A percentile compares a stretch with the other conserved stretches of the same genome.
phyloP scores from a whole-genome alignment of 2,888 invertebrate genomes.

The Bedellia somnulentella region DNA sequence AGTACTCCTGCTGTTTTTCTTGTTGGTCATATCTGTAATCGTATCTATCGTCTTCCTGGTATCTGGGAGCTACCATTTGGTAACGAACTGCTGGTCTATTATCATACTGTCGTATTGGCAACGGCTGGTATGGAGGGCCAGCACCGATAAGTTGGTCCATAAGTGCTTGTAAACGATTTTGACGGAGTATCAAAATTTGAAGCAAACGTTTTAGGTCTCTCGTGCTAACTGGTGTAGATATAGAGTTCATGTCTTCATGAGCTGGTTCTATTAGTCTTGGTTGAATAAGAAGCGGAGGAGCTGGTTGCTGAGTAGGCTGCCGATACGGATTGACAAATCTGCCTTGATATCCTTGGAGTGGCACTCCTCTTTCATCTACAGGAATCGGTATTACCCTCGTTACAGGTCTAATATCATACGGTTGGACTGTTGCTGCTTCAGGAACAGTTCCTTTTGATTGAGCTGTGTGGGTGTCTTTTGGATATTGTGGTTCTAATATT shows the following conservation, averaged over 20 bases:
- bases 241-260: conserved; percentile 57
- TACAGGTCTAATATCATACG: conserved; percentile 28
- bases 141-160: conserved; percentile 49
- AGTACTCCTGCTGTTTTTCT: conserved; percentile 34
- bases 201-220: conserved; percentile 69
- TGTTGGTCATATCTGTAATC: conserved; percentile 25
- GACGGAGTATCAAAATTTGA: conserved; percentile 66
- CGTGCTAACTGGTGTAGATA: conserved; percentile 70
- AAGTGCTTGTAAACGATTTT: conserved; percentile 60
- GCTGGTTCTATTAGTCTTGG: conserved; percentile 45
- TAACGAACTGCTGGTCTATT: conserved; percentile 30
- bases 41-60: conserved; percentile 39
- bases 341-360: conserved; percentile 38
- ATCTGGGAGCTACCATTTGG: conserved; percentile 23
- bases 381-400: conserved; percentile 45
- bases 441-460: conserved; percentile 25
- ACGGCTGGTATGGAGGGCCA: conserved; percentile 26
- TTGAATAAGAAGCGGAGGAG: conserved; percentile 18
- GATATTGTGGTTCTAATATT: conserved; percentile 44
- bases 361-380: conserved; percentile 47
- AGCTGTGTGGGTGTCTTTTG: conserved; percentile 26
- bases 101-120: conserved; percentile 20
- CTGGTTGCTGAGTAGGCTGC: conserved; percentile 16
- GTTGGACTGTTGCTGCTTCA: conserved; percentile 30
- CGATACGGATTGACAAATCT: conserved; percentile 38